These are phyloP conservation scores for Avahi laniger DNA, from an alignment of 2,797 vertebrate species.

Conservation along the genomic window DNA sequence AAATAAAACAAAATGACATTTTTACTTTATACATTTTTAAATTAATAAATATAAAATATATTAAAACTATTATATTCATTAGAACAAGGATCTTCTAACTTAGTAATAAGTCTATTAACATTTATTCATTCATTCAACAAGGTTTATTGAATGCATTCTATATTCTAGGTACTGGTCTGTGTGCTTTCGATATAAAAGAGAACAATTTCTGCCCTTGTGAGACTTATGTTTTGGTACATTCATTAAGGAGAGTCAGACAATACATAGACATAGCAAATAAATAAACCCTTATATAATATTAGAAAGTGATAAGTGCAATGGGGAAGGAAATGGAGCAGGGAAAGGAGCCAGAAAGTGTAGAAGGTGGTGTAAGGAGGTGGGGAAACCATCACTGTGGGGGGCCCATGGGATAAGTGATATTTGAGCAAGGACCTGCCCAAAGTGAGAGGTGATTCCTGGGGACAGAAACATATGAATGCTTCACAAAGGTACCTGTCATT, in stretches of 20 bases:
- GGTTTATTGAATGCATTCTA: not conserved
- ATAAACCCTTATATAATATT: not conserved
- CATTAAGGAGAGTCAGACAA: not conserved
- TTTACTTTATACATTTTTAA: not conserved
- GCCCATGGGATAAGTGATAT: not conserved
- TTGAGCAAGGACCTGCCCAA: not conserved
- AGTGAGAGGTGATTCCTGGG: not conserved
- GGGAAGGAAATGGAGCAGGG: not conserved
- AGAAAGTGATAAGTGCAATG: not conserved
- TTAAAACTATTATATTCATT: not conserved
- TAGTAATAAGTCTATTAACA: not conserved
- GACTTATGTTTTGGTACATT: not conserved
- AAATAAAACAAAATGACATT: constrained; percentile 23
- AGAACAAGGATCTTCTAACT: not conserved
- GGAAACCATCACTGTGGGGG: not conserved
- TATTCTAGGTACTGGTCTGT: not conserved
- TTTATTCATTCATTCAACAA: not conserved
- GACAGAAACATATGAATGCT: not conserved
- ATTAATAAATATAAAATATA: not conserved
- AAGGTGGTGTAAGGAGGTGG: too few species aligned
- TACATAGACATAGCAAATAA: not conserved
- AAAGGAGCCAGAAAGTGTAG: not conserved
- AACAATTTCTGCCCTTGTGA: not conserved
- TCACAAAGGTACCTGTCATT: not conserved
- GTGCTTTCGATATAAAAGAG: not conserved